phyloP scores from a whole-genome alignment of 2,797 vertebrate species.

The Cheirogaleus major region DNA sequence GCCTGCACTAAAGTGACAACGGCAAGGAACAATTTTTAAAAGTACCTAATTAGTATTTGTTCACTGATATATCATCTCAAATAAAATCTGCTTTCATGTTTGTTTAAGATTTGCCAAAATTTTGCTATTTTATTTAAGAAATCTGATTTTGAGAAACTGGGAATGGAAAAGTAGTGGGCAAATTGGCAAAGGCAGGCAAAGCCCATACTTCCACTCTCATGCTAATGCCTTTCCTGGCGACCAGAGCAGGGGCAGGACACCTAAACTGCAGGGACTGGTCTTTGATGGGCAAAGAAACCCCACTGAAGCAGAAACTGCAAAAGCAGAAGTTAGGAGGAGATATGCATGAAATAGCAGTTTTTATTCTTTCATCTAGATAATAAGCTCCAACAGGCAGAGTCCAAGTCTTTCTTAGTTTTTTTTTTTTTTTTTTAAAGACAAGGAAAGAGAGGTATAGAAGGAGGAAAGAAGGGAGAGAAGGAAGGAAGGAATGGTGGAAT shows the following conservation, averaged over 20 bases:
- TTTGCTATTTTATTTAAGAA: not conserved
- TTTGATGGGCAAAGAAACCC: not conserved
- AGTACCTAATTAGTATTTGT: not conserved
- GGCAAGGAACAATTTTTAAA: not conserved
- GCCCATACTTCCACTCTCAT: rapidly evolving
- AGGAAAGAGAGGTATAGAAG: not conserved
- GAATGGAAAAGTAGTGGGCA: not conserved
- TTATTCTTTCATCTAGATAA: not conserved
- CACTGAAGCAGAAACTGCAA: not conserved
- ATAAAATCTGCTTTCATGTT: not conserved
- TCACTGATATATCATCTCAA: not conserved
- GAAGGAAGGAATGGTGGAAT: not conserved
- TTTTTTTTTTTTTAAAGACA: not conserved
- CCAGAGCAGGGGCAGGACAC: not conserved
- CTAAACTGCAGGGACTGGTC: not conserved
- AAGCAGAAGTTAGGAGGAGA: not conserved
- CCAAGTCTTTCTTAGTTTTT: not conserved
- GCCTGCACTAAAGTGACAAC: not conserved
- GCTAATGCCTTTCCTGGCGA: not conserved
- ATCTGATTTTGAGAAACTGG: not conserved
- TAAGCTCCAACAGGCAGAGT: not conserved
- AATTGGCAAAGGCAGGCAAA: not conserved
- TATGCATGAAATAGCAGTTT: not conserved
- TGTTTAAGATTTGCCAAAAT: not conserved
- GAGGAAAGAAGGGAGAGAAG: not conserved